Conservation (phyloP, 2,113 vertebrate genomes). For the Dromaius novaehollandiae region DNA sequence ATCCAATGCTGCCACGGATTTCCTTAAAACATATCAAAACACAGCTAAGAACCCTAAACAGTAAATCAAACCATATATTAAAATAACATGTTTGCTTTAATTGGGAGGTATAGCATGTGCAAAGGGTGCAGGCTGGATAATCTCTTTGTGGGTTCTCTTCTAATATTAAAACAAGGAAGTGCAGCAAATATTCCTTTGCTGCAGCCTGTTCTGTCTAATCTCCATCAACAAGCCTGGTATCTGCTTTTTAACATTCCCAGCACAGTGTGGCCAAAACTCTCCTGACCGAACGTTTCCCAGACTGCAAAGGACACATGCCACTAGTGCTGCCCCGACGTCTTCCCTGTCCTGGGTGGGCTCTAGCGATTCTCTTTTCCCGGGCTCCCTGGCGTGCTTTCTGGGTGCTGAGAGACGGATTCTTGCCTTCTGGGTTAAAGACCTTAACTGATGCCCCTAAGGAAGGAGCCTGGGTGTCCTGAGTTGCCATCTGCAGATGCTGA, state of each 20-base stretch:
- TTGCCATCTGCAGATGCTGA: neutral
- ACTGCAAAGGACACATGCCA: neutral
- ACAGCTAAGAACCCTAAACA: neutral
- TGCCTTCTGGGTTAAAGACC: neutral
- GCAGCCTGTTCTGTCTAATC: neutral
- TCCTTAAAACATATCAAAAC: neutral
- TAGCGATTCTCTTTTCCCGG: neutral
- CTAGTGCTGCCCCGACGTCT: neutral
- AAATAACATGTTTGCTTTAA: neutral
- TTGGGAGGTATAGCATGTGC: neutral
- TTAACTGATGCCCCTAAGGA: neutral
- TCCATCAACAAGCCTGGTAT: neutral
- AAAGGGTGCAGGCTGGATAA: neutral
- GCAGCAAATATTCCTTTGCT: neutral
- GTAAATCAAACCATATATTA: neutral
- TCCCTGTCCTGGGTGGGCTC: neutral
- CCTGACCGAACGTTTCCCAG: accelerated
- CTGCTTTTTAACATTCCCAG: neutral
- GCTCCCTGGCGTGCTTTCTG: neutral
- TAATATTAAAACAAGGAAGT: neutral
- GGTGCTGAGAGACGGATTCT: neutral
- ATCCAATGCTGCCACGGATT: neutral
- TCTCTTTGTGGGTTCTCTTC: neutral
- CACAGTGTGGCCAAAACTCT: neutral
- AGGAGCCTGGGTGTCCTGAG: neutral